Percentiles rank a stretch among this genome's conserved stretches.
These are phyloP conservation scores for Hyphantria cunea DNA, from an alignment of 1,140 invertebrate genomes.

Conservation along the genomic window DNA sequence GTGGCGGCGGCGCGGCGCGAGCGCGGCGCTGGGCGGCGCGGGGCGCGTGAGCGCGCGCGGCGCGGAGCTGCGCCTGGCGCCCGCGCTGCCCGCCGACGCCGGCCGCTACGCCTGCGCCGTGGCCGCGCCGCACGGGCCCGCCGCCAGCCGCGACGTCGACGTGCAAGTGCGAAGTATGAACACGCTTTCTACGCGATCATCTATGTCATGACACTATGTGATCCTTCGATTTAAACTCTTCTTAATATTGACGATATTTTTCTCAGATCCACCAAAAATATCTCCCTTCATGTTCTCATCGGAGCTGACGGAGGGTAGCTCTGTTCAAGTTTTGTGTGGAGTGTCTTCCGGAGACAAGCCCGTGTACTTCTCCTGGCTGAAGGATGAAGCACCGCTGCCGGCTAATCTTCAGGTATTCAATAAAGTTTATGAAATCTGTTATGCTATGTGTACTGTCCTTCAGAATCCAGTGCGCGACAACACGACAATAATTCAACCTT, in stretches of 20 bases:
- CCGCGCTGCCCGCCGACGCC: conserved; percentile 84
- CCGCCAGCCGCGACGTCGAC: conserved; percentile 85
- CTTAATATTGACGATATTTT: neutral
- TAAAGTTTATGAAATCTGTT: neutral
- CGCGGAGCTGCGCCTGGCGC: conserved; percentile 86
- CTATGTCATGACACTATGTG: neutral
- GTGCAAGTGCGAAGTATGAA: conserved; percentile 89
- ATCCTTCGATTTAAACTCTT: neutral
- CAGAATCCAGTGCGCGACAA: too few species aligned
- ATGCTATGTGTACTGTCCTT: too few species aligned
- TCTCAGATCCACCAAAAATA: conserved; percentile 86
- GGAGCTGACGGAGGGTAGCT: conserved; percentile 91
- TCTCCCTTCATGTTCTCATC: conserved; percentile 91
- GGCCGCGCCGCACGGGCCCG: conserved; percentile 86
- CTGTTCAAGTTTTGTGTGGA: conserved; percentile 91
- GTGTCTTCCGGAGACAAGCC: conserved; percentile 92
- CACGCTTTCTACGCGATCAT: neutral
- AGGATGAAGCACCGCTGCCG: conserved; percentile 86
- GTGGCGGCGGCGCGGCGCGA: conserved; percentile 53
- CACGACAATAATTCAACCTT: too few species aligned
- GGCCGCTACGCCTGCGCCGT: conserved; percentile 93
- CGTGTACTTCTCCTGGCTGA: conserved; percentile 91
- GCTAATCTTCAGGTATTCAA: conserved; percentile 81
- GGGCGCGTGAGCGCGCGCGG: conserved; percentile 55
- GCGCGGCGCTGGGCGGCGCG: conserved; percentile 35